Evolutionary conservation across 2,797 vertebrate genomes (phyloP), one percentile per base, ranked within the genome.

Genomic region (Cichlasoma orientale): DNA sequence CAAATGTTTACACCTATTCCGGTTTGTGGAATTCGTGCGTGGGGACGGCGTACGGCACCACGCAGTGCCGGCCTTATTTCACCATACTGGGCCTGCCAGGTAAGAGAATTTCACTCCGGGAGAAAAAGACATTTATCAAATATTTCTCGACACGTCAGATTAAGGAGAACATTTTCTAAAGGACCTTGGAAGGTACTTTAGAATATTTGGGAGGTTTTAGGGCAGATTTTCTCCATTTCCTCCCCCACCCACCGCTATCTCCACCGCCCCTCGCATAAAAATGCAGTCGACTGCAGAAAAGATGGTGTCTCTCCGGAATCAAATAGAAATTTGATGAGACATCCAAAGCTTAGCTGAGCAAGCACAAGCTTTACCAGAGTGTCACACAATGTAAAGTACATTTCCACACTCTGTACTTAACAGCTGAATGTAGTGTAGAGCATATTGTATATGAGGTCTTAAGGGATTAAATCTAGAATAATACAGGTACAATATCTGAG

Each of bases 11-110:
- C 90, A 95, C 95, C 16, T 97, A 96, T 56, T 94, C 96, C 77
- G 97, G 97, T 21, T 92, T 97, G 38, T 97, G 97, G 97, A 92
- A 93, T 78, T 96, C 95, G 68, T 97, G 97, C 10, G 93, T 97
- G 53, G 91, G 92, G 58, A 95, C 96, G 74, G 91, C 94, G 61
- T 96, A 95, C 0, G 96, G 97, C 36, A 94, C 96, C 33, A 96
- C 96, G 0, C 94, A 97, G 82, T 98, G 96, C 74, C 92, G 96
- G 56, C 96, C 96, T 0, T 97, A 96, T 84, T 97, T 93, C 87
- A 97, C 96, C 89, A 96, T 96, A 88, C 95, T 97, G 27, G 96
- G 96, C 83, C 95, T 97, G 90, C 96, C 97, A 95, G 96, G 97
- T 97, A 96, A 94, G 74, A 89, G 78, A 87, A 79, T 83, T 50